Conservation (phyloP, 2,113 vertebrate species). For the Poecilia latipinna region DNA sequence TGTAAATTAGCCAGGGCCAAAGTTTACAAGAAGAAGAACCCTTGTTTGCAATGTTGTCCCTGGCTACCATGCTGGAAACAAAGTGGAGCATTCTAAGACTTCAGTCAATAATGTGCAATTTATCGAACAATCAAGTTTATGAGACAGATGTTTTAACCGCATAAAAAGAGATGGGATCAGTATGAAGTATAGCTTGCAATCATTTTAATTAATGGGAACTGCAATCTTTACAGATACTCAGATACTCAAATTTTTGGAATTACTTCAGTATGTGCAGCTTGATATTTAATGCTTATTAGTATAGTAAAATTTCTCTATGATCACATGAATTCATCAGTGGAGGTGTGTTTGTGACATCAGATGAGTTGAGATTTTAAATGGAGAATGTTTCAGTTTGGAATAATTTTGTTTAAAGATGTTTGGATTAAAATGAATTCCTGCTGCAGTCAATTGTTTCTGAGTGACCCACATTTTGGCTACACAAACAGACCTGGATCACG, state of each 20-base stretch:
- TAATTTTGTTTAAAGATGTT: not conserved
- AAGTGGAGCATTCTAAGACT: constrained; percentile 12
- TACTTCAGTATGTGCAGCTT: not conserved
- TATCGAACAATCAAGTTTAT: not conserved
- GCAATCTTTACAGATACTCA: not conserved
- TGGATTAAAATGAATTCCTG: constrained; percentile 30
- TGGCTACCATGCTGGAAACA: constrained; percentile 58
- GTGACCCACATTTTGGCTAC: not conserved
- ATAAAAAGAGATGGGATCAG: not conserved
- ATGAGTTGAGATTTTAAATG: not conserved
- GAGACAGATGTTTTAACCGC: not conserved
- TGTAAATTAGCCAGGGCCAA: constrained; percentile 82
- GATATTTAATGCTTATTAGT: not conserved
- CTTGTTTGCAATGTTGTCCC: constrained; percentile 81
- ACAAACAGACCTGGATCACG: not conserved
- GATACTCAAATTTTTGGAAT: not conserved
- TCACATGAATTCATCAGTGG: not conserved
- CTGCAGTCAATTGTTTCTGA: not conserved
- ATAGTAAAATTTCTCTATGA: not conserved
- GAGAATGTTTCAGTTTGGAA: not conserved
- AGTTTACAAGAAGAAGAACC: constrained; percentile 84
- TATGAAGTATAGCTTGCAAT: not conserved
- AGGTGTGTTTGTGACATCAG: not conserved
- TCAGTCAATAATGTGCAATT: not conserved
- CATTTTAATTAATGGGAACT: not conserved